A percentile compares a stretch with the other conserved stretches of the same genome.
phyloP scores from a whole-genome alignment of 2,113 vertebrate genomes.

The crab-eating macaque (Macaca fascicularis) region T2T-MFA8v1.1 NC_088379.1:96534001-96534500 shows the following conservation, averaged over 20 bases:
- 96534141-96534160: not conserved
- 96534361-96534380: not conserved
- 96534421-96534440: not conserved
- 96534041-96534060: not conserved
- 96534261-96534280: not conserved
- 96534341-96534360: not conserved
- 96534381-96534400: not conserved
- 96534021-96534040: not conserved
- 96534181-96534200: not conserved
- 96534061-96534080: not conserved
- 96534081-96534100: not conserved
- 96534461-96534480: not conserved
- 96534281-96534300: not conserved
- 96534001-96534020: conserved; percentile 10
- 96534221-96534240: not conserved
- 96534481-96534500: not conserved
- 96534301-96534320: not conserved
- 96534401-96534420: not conserved
- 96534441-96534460: not conserved
- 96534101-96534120: not conserved
- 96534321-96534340: not conserved
- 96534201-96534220: no score
- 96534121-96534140: not conserved
- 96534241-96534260: not conserved
- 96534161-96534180: not conserved